Conservation (phyloP, 2,888 invertebrate genomes). For the Ophion costatus region DNA sequence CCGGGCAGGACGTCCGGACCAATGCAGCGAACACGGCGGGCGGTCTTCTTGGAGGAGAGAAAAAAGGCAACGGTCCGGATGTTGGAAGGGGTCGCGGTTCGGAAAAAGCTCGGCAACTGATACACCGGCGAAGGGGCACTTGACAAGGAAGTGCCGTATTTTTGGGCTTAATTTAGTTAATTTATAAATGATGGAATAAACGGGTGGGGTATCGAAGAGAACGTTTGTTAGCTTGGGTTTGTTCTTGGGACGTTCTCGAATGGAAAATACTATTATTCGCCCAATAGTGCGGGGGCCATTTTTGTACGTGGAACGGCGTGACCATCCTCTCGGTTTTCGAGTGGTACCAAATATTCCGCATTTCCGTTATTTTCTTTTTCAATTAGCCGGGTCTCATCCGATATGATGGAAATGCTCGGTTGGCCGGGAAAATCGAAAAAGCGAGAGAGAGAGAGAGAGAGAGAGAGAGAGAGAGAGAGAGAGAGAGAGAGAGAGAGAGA, state of each 20-base stretch:
- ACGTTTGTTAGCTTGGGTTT: too few species aligned
- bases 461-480: neutral
- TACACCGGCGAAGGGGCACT: neutral
- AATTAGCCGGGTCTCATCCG: neutral
- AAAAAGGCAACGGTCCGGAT: neutral
- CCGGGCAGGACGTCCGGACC: neutral
- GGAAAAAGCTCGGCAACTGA: too few species aligned
- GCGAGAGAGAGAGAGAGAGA: neutral
- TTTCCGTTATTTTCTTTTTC: too few species aligned
- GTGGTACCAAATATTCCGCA: too few species aligned
- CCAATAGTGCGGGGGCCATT: too few species aligned
- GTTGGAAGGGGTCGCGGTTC: too few species aligned
- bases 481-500: neutral
- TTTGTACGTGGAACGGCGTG: too few species aligned
- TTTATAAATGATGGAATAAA: neutral
- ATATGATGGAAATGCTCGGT: conserved; percentile 12
- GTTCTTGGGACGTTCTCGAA: too few species aligned
- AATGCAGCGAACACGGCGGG: neutral
- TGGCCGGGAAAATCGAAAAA: neutral
- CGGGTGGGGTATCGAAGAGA: too few species aligned
- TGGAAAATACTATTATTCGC: too few species aligned
- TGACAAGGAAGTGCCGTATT: neutral
- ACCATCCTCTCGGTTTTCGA: too few species aligned
- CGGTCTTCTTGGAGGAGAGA: neutral
- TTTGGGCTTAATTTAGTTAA: neutral